Base-by-base conservation (phyloP, 2,113 vertebrate species). In the Lagopus muta region DNA sequence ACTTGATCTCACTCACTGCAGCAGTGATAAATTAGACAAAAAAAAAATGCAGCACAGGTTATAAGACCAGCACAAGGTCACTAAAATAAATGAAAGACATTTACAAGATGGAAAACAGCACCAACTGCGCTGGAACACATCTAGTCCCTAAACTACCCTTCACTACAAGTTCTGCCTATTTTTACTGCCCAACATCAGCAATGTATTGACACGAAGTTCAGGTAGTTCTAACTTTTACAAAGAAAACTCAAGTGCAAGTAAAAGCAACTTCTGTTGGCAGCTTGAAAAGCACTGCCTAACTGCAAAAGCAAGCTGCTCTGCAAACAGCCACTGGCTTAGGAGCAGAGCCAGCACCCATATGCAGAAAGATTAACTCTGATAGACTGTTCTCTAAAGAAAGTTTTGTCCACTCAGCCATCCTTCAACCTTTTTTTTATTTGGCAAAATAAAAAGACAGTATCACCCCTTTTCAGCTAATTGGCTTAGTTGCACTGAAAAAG, bases 281-380 rank as follows among this genome's bases (percentile, higher is more conserved):
- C 14, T 15, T 1, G 0, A 47, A 57, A n/a, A 48, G 36, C 22
- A n/a, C 47, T 60, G 47, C 19, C 38, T 50, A 19, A 18, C 1
- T 11, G 48, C 45, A 87, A 24, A 10, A 73, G 40, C 11, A 50
- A 0, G 18, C 32, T 42, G 28, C 40, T 42, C 14, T 2, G 4
- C 27, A 45, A 76, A 79, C 5, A 55, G 15, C 1, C 2, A 43
- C 13, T 2, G 0, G 8, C 30, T 79, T n/a, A 34, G 30, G 45
- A 87, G 21, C 75, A 58, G 21, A 48, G 17, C 30, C 30, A 71
- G 13, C 10, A 61, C 13, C 17, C 22, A 30, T 4, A 20, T 36
- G 38, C n/a, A 54, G n/a, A 66, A 77, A 81, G n/a, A 79, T 22
- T 54, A 12, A 8, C 36, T 84, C 42, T 48, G 16, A 19, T 61